These are phyloP conservation scores for Eulemur macaco DNA, from an alignment of 2,113 vertebrate species.

Conservation along the genomic window DNA sequence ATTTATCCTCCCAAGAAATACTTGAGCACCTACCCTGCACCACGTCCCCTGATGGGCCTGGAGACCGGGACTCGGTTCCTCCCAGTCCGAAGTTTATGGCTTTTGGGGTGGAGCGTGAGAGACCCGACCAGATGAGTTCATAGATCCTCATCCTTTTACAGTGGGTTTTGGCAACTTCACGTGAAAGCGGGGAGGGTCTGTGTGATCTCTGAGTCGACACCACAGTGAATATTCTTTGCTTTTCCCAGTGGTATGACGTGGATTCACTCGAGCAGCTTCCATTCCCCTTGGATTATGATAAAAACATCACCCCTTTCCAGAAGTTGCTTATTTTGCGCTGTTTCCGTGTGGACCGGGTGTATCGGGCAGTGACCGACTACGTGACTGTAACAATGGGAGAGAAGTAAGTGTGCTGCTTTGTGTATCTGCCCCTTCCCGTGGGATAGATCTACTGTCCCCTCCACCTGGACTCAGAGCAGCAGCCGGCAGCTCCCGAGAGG, in stretches of 20 bases:
- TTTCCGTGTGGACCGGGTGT: conserved; percentile 95
- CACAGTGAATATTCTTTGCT: neutral
- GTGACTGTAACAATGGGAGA: conserved; percentile 91
- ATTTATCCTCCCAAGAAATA: neutral
- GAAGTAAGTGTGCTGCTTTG: conserved; percentile 84
- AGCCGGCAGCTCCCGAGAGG: fast-evolving
- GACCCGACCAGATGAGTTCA: neutral
- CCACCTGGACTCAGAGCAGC: fast-evolving
- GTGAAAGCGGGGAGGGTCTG: fast-evolving
- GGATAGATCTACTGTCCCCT: fast-evolving
- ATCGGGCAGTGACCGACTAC: conserved; percentile 93
- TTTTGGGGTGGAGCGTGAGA: neutral
- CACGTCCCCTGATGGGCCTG: neutral
- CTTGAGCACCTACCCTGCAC: neutral
- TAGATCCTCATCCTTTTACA: neutral
- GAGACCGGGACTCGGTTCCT: neutral
- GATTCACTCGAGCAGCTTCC: conserved; percentile 90
- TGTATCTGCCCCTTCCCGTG: neutral
- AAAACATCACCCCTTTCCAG: conserved; percentile 90
- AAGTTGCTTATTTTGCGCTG: conserved; percentile 94
- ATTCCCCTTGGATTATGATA: conserved; percentile 88
- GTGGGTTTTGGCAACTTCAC: neutral
- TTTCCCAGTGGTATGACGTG: conserved; percentile 91
- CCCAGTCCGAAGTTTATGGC: neutral
- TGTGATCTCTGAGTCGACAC: fast-evolving